Base-by-base conservation (phyloP, 2,797 vertebrate genomes). In the Acanthurus lineatus region DNA sequence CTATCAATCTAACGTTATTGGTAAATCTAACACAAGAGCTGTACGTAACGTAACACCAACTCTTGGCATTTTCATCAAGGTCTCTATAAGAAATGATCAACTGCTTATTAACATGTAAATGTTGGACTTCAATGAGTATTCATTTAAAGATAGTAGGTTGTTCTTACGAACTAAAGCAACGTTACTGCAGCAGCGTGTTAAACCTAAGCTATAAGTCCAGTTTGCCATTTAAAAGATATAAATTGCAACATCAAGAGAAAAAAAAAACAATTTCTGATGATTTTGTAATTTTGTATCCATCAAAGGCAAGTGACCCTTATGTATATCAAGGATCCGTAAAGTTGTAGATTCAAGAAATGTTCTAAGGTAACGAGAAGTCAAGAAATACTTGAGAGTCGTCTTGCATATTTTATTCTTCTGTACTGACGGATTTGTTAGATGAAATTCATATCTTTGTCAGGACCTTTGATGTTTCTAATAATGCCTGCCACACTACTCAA, bases 141-240 rank as follows among this genome's bases (percentile, higher is more conserved):
- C 20, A 10, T 0, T 61, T 8, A 9, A 25, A 48, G 32, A 44
- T 25, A 6, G 1, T 5, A 10, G 38, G 54, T 72, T 40, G 49
- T 58, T 25, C 38, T n/a, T 9, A 42, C 40, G 40, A 42, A 42
- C 40, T 9, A 42, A 22, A 15, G 6, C 48, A 40, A 25, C 10
- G 20, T 19, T 49, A n/a, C 35, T 45, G 48, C 42, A 68, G 44
- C 47, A 42, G 65, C 58, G 52, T 35, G 53, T 61, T 56, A 4
- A 57, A 73, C 44, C 74, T 40, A 14, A n/a, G 17, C 35, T 61
- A 17, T n/a, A 64, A n/a, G 47, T 20, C 25, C 32, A 58, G 47
- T 63, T 10, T 47, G 9, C 48, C 53, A 17, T 28, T 69, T 38
- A 66, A 54, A 15, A 22, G 58, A 28, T 59, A 11, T 44, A 64